Evolutionary conservation across 2,797 vertebrate species (phyloP), one percentile per base, ranked within the genome.

Genomic region (Lutjanus argentimaculatus): DNA sequence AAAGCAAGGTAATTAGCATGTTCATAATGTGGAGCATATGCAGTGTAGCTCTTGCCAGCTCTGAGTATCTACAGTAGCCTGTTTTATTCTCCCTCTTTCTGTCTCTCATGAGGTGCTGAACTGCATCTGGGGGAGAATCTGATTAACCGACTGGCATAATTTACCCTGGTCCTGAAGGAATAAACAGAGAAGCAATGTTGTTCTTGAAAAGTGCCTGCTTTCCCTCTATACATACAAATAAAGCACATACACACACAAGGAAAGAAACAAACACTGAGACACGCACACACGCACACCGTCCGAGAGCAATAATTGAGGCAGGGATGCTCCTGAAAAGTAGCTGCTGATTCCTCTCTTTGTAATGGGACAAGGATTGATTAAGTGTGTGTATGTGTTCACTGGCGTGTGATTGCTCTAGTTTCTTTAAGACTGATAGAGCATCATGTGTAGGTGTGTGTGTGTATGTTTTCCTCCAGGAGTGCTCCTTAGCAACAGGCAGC

Each of bases 401-500:
- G 65, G 63, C 13, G 22, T 80, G 66, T 8, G 14, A 77, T 74
- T 82, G 67, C 76, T 85, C 51, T 65, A 75, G 48, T 88, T 86
- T 87, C 84, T 79, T 79, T 63, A 85, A 80, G 88, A 89, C 53
- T 89, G 80, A 92, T 79, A 59, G 56, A 51, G 72, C 73, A 42
- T 76, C 42, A 19, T 77, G 80, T 85, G 88, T 86, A 75, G 82
- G 88, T 91, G 77, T 88, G 49, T 83, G 68, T 76, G 75, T 88
- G 56, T 82, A 40, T 62, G 59, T 87, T 83, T 75, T 70, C 46
- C 40, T 77, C 46, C 2, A 75, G 53, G 21, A 70, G 63, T 82
- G 86, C 82, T 91, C 83, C 93, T 92, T 95, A 91, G 94, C 93
- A 95, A 95, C 92, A 94, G 90, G 92, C 91, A 78, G 75, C 85